phyloP scores from a whole-genome alignment of 2,888 invertebrate species.

The Folsomia manolachei region DNA sequence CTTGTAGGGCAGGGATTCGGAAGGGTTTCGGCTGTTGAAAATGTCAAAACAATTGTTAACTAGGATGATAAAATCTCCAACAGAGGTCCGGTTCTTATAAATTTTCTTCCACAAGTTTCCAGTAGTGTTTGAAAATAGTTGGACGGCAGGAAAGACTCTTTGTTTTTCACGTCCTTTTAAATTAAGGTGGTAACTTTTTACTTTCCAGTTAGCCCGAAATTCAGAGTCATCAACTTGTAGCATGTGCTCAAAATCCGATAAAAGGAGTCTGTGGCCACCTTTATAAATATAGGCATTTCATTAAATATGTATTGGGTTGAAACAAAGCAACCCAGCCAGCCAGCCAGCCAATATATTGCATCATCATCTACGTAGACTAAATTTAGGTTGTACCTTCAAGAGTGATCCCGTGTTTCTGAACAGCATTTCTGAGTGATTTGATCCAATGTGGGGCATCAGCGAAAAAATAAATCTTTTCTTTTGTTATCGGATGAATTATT shows the following conservation, averaged over 20 bases:
- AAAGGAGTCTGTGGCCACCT: too few relatives aligned
- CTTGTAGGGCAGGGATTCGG: neutral
- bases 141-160: neutral
- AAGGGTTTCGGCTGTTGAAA: neutral
- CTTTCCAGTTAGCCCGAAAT: neutral
- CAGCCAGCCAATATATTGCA: too few relatives aligned
- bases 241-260: too few relatives aligned
- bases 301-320: too few relatives aligned
- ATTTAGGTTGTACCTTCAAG: too few relatives aligned
- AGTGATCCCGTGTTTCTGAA: slow-evolving; percentile 23
- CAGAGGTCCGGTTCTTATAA: neutral
- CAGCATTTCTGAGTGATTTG: slow-evolving; percentile 28
- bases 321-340: too few relatives aligned
- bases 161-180: neutral
- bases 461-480: slow-evolving; percentile 24
- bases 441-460: slow-evolving; percentile 31
- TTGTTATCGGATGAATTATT: neutral
- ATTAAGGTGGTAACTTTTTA: neutral
- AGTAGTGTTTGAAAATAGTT: neutral
- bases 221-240: neutral
- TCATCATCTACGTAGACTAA: too few relatives aligned
- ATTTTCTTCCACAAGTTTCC: neutral
- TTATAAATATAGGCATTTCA: too few relatives aligned
- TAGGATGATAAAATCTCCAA: neutral
- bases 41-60: neutral